phyloP scores from a whole-genome alignment of 2,113 vertebrate species.

The Oreochromis aureus region DNA sequence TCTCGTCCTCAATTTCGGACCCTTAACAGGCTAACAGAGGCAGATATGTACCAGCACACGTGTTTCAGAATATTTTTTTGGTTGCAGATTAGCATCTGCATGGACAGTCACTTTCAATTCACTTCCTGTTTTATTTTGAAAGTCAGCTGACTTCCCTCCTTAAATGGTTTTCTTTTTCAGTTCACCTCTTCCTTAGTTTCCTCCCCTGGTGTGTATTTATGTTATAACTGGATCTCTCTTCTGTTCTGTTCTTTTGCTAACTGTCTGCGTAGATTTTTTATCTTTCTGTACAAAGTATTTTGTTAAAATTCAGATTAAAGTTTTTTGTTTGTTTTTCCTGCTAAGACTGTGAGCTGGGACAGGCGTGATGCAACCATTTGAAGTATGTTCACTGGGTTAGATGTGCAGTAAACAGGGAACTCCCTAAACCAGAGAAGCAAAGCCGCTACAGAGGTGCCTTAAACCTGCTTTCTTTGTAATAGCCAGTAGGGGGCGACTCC shows the following conservation, averaged over 20 bases:
- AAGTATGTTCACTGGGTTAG: fast-evolving
- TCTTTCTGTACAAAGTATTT: not conserved
- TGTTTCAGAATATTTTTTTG: not conserved
- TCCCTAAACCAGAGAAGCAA: not conserved
- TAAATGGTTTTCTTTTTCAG: not conserved
- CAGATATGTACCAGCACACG: not conserved
- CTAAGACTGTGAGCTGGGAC: not conserved
- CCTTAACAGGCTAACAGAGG: not conserved
- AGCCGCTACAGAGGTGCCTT: fast-evolving
- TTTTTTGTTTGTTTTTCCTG: fast-evolving
- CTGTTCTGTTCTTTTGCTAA: not conserved
- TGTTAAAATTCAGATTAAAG: not conserved
- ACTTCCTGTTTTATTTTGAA: not conserved
- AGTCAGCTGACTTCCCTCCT: not conserved
- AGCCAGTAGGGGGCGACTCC: not conserved
- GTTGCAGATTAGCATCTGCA: not conserved
- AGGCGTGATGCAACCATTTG: fast-evolving
- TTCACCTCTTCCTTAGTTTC: not conserved
- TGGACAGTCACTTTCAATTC: fast-evolving
- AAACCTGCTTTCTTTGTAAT: not conserved
- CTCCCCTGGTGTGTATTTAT: not conserved
- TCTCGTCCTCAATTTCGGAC: too few species aligned
- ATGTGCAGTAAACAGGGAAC: not conserved
- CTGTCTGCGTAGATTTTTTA: fast-evolving
- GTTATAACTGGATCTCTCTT: too few species aligned